A percentile compares a stretch with the other conserved stretches of the same genome.
Evolutionary conservation across 2,113 vertebrate genomes (phyloP).

Genomic region (Nannobrachium achirus): DNA sequence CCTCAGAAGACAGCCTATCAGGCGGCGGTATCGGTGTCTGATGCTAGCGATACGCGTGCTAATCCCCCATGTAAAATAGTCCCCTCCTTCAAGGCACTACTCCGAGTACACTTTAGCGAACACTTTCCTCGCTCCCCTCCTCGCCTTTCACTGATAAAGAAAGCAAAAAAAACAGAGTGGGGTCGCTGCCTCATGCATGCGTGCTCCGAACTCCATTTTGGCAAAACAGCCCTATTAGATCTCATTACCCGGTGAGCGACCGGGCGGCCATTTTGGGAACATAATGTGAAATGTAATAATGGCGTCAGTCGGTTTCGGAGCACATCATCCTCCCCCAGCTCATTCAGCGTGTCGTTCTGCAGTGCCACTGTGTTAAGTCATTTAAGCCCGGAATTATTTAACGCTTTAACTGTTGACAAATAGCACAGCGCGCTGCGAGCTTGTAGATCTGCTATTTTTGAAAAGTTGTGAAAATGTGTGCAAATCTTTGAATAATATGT

Average conservation of each 20-base stretch:
- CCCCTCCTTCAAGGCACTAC: constrained; percentile 66
- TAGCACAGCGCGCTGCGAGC: no score
- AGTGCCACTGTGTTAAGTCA: constrained; percentile 28
- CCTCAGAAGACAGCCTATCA: constrained; percentile 59
- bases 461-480: no score
- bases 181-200: constrained; percentile 1
- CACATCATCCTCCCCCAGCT: constrained; percentile 17
- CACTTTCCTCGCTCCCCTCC: constrained; percentile 19
- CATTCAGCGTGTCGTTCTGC: neutral
- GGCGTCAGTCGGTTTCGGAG: constrained; percentile 50
- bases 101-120: constrained; percentile 66
- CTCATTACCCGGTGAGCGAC: constrained; percentile 58
- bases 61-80: constrained; percentile 77
- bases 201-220: constrained; percentile 47
- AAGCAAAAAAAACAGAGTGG: neutral
- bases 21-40: constrained; percentile 64
- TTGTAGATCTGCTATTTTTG: no score
- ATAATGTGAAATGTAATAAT: constrained; percentile 63
- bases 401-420: no score
- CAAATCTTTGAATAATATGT: no score
- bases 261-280: constrained; percentile 50
- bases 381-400: no score
- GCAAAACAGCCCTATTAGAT: constrained; percentile 46
- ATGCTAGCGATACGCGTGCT: constrained; percentile 72
- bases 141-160: neutral